phyloP scores from a whole-genome alignment of 2,113 vertebrate genomes.

The Phoxinus phoxinus region DNA sequence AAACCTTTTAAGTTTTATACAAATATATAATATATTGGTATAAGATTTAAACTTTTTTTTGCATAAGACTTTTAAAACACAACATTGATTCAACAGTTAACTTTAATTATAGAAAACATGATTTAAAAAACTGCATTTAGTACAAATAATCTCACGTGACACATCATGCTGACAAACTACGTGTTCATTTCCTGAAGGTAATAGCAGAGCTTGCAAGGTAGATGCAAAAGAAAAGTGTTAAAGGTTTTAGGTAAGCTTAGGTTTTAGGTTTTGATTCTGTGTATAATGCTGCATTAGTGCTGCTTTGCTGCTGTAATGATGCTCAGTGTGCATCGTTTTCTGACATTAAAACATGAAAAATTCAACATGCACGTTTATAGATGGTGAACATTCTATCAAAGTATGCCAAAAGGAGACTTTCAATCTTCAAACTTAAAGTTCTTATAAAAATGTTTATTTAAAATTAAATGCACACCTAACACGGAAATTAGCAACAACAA shows the following conservation, averaged over 20 bases:
- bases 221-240: neutral
- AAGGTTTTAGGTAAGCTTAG: conserved; percentile 22
- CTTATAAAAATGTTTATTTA: neutral
- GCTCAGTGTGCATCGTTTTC: neutral
- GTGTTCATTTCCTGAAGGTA: conserved; percentile 2
- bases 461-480: too few species aligned
- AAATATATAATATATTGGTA: too few species aligned
- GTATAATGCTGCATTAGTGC: conserved; percentile 15
- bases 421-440: neutral
- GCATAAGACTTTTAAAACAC: neutral
- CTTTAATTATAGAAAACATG: neutral
- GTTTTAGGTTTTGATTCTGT: conserved; percentile 41
- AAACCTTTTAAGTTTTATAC: neutral
- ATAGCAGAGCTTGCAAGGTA: neutral
- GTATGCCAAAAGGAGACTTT: neutral
- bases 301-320: neutral
- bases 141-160: neutral
- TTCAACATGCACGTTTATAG: neutral
- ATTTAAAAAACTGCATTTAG: conserved; percentile 8
- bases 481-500: too few species aligned
- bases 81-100: neutral
- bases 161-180: neutral
- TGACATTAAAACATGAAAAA: neutral
- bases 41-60: too few species aligned
- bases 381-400: neutral